phyloP scores from a whole-genome alignment of 1,140 invertebrate species.

The Cyrtorhinus lividipennis region DNA sequence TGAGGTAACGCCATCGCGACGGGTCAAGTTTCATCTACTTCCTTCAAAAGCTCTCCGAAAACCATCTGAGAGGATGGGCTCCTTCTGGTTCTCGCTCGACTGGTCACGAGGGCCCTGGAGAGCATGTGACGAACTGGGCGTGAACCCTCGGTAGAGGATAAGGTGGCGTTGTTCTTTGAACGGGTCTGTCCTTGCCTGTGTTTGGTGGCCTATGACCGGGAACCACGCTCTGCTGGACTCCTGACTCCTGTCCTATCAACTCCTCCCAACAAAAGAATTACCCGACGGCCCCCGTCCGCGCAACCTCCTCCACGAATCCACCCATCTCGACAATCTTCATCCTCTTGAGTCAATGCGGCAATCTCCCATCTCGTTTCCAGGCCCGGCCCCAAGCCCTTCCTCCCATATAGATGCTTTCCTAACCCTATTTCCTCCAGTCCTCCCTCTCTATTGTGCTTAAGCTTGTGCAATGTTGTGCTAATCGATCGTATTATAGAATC shows the following conservation, averaged over 20 bases:
- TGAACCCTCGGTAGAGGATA: background rate
- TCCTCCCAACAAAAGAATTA: background rate
- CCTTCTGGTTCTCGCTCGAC: too few species aligned
- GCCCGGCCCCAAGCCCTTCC: background rate
- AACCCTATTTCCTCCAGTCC: background rate
- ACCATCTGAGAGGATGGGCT: too few species aligned
- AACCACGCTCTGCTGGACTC: conserved; percentile 2
- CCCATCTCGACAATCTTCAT: background rate
- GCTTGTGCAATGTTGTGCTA: background rate
- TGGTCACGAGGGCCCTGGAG: background rate
- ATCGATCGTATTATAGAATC: too few species aligned
- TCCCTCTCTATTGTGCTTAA: background rate
- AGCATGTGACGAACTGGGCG: background rate
- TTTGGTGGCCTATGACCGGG: conserved; percentile 4
- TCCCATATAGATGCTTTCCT: background rate
- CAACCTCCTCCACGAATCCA: background rate
- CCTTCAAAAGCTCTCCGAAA: too few species aligned
- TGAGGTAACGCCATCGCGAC: too few species aligned
- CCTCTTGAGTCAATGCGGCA: background rate
- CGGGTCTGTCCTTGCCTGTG: background rate
- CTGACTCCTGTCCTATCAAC: background rate
- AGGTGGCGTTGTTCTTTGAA: background rate
- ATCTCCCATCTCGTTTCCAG: background rate
- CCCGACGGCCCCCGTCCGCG: background rate
- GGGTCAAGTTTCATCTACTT: too few species aligned